Percentiles rank a stretch among this genome's conserved stretches.
These are phyloP conservation scores for Melanotaenia parkinsoni DNA, from an alignment of 2,797 vertebrate genomes.

Conservation along the genomic window DNA sequence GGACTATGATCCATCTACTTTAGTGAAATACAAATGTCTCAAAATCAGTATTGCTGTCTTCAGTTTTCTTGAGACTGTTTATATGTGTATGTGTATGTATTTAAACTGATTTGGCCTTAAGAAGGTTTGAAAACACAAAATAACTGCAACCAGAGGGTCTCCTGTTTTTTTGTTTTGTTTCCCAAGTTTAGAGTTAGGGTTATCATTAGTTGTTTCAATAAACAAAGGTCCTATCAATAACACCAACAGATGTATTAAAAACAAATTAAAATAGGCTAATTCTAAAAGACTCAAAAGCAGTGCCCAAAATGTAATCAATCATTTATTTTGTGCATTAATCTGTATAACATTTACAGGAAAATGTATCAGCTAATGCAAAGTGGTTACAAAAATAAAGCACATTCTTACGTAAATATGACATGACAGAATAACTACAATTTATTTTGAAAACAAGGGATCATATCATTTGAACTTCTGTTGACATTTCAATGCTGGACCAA, in stretches of 20 bases:
- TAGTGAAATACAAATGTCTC: too few relatives aligned
- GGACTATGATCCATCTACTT: too few relatives aligned
- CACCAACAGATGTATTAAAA: background rate
- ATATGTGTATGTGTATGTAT: too few relatives aligned
- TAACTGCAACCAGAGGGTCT: too few relatives aligned
- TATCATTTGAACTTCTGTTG: slow-evolving; percentile 46
- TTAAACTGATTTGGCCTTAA: too few relatives aligned
- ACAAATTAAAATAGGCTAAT: background rate
- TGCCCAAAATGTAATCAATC: slow-evolving; percentile 58
- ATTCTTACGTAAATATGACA: slow-evolving; percentile 72
- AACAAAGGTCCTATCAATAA: background rate
- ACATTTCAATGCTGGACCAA: slow-evolving; percentile 32
- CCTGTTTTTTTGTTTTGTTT: too few relatives aligned
- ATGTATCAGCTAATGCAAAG: slow-evolving; percentile 68
- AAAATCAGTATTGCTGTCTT: too few relatives aligned
- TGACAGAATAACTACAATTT: slow-evolving; percentile 56
- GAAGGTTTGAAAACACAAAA: too few relatives aligned
- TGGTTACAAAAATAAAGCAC: slow-evolving; percentile 83
- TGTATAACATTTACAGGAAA: slow-evolving; percentile 64
- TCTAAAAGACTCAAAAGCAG: slow-evolving; percentile 6
- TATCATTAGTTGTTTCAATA: too few relatives aligned
- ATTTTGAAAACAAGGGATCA: slow-evolving; percentile 58
- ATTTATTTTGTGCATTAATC: slow-evolving; percentile 72
- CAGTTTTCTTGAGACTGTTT: too few relatives aligned
- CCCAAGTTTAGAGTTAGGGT: too few relatives aligned